Conservation (phyloP, 2,888 invertebrate species). For the Phaedon cochleariae region DNA sequence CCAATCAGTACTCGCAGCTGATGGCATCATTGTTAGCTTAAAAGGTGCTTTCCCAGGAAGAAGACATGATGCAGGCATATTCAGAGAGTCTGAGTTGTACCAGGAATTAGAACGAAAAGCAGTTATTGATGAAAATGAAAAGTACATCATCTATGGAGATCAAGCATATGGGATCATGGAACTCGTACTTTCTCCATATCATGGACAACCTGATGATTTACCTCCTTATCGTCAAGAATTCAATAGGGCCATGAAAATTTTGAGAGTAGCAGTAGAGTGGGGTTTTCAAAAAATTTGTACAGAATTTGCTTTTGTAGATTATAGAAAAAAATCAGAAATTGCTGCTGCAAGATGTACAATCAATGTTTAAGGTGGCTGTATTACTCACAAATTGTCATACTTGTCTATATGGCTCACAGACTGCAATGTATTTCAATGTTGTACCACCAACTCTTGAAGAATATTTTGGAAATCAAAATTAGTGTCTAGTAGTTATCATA, state of each 20-base stretch:
- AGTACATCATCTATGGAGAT: slow-evolving; percentile 34
- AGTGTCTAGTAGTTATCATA: no score
- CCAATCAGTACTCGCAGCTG: slow-evolving; percentile 37
- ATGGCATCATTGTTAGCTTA: slow-evolving; percentile 39
- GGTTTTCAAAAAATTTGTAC: slow-evolving; percentile 39
- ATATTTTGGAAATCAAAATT: slow-evolving; percentile 16
- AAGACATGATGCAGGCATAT: slow-evolving; percentile 39
- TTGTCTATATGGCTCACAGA: slow-evolving; percentile 22
- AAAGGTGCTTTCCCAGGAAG: slow-evolving; percentile 36
- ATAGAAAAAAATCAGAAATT: slow-evolving; percentile 38
- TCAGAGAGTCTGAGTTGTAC: no score
- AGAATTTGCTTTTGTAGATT: slow-evolving; percentile 38
- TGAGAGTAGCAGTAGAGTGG: slow-evolving; percentile 41
- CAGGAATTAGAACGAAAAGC: slow-evolving; percentile 32
- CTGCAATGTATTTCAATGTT: slow-evolving; percentile 18
- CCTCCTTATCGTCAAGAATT: slow-evolving; percentile 26
- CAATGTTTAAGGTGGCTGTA: slow-evolving; percentile 30
- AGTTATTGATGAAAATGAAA: slow-evolving; percentile 22
- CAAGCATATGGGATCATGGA: slow-evolving; percentile 31
- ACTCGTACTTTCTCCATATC: slow-evolving; percentile 24
- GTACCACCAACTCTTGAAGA: slow-evolving; percentile 18
- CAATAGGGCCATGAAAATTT: slow-evolving; percentile 33
- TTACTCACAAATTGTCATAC: slow-evolving; percentile 37
- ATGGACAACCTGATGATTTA: slow-evolving; percentile 21
- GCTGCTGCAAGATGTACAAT: slow-evolving; percentile 31